Evolutionary conservation across 1,140 invertebrate species (phyloP), one percentile per base, ranked within the genome.

Genomic region (Hylaeus volcanicus): DNA sequence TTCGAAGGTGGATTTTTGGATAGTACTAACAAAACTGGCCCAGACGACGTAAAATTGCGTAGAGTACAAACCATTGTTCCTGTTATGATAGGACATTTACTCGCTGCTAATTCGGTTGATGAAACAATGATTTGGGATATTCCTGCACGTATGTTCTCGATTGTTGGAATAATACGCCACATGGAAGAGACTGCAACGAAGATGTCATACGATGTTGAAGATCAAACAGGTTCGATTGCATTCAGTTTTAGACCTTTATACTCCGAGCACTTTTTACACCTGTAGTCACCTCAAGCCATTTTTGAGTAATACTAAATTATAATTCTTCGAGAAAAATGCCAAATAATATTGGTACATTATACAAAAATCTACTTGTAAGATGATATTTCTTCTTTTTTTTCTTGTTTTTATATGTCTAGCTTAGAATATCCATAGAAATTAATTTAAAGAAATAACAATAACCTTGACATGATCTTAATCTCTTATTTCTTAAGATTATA

Each of bases 201-300:
- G 84, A 80, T 93, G 12, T 87, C 89, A 6, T 93, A 90, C 26
- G 82, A 88, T 1, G 68, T 93, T 14, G 81, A 92, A 60, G 93
- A 93, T 83, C 88, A 93, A 43, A 92, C 92, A 75, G 92, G 92
- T 93, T 70, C 43, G 9, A 41, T 53, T 53, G 69, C n/a, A 69
- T 53, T 4, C 11, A 61, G 2, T 37, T 9, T 9, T 11, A 4
- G 15, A 53, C 45, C 37, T 43, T 14, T 64, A 4, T 51, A 26
- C 26, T 26, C 26, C 26, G 26, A 26, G 0, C 26, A 26, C 26
- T 26, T 26, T 26, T 26, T 26, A 26, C 26, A 26, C 26, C 26
- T 26, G 26, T 26, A 26, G 26, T 26, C 26, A 26, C 26, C 26
- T 26, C 26, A 26, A 26, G 26, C 26, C 26, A 26, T 26, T 26